Evolutionary conservation across 2,888 invertebrate genomes (phyloP).

Genomic region (Junonia oenone): DNA sequence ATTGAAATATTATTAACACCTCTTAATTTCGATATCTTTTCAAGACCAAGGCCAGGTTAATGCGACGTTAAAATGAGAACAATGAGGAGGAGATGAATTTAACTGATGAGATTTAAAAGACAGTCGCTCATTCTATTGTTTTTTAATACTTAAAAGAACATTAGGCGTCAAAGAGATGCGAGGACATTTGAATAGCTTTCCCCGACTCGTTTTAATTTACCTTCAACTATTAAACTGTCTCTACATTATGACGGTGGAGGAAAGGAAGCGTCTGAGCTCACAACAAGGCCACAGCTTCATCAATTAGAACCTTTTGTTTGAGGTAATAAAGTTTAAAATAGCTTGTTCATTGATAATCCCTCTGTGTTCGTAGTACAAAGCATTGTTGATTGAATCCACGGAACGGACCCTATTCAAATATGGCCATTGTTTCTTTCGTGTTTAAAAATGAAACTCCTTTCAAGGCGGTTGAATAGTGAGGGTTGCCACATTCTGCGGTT

Average conservation of each 20-base stretch:
- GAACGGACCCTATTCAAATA: conserved; percentile 61
- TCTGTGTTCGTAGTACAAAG: conserved; percentile 33
- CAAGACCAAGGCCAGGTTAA: neutral
- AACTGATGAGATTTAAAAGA: conserved; percentile 24
- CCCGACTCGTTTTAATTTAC: conserved; percentile 41
- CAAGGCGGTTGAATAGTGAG: conserved; percentile 34
- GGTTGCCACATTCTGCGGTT: conserved; percentile 25
- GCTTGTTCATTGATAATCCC: neutral
- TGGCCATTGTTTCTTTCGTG: conserved; percentile 54
- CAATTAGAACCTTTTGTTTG: neutral
- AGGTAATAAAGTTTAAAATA: conserved; percentile 11
- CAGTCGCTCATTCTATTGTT: conserved; percentile 20
- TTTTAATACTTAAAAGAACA: conserved; percentile 31
- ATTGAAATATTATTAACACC: neutral
- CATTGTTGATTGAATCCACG: conserved; percentile 59
- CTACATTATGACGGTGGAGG: conserved; percentile 18
- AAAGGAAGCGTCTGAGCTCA: conserved; percentile 15
- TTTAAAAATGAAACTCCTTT: conserved; percentile 59
- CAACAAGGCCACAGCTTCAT: neutral
- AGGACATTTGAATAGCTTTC: conserved; percentile 43
- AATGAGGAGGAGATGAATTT: conserved; percentile 20
- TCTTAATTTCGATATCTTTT: neutral
- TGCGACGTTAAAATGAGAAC: conserved; percentile 6
- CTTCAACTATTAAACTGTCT: conserved; percentile 45
- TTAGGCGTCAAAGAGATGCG: conserved; percentile 35